Evolutionary conservation across 2,113 vertebrate genomes (phyloP), one percentile per base, ranked within the genome.

Genomic region (Erythrocercus mccallii): DNA sequence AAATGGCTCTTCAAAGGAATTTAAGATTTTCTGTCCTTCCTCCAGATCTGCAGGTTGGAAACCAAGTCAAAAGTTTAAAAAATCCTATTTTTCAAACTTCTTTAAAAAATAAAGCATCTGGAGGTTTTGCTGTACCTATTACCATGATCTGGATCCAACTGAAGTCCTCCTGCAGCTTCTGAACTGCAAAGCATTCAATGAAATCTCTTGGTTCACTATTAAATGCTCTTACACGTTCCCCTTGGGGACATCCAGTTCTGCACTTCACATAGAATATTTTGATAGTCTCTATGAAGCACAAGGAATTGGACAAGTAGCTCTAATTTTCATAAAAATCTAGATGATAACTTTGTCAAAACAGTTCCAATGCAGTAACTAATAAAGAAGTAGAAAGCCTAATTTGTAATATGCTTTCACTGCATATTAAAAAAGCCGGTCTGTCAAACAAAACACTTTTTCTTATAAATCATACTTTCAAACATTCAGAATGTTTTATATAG

Each of bases 381-480:
- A 72, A 72, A 73, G 60, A 86, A 58, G 38, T 33, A 66, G 51
- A 77, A 82, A 90, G 58, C 12, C 40, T 86, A 90, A 88, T 92
- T 92, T 38, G 62, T 90, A 73, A 45, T 65, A 70, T 6, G 16
- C 27, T 93, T 88, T 70, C 47, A 30, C 24, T 33, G 71, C 18
- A 47, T 45, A 86, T 77, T 86, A 93, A 90, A 82, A 86, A 42
- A 80, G 42, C 14, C 54, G 47, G 47, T 66, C 71, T 90, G 71
- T 69, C 79, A 95, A 90, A 83, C 35, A 74, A 58, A 89, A 25
- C 58, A 25, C 9, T 93, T 85, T 56, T 78, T 28, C 74, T 80
- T 86, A 93, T 57, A 80, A 92, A 93, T 81, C 68, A 69, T 38
- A 45, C 58, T 77, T 93, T 54, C 71, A 88, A 62, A 92, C 81